Evolutionary conservation across 2,113 vertebrate species (phyloP).

Genomic region (Proteles cristata): DNA sequence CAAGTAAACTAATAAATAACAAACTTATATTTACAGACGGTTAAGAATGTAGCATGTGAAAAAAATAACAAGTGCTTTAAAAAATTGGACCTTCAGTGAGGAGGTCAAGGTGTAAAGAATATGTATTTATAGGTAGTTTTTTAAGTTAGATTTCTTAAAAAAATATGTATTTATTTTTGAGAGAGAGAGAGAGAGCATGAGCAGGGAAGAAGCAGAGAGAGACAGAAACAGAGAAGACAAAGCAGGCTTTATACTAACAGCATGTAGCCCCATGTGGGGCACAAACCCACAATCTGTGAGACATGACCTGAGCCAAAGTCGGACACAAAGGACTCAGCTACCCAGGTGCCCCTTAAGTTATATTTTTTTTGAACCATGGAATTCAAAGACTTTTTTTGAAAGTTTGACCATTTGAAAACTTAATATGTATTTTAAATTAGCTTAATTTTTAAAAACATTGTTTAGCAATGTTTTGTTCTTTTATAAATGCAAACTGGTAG

Average conservation of each 20-base stretch:
- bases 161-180: too few species aligned
- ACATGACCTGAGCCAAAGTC: neutral
- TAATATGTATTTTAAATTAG: neutral
- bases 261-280: too few species aligned
- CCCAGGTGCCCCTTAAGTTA: neutral
- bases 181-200: too few species aligned
- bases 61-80: neutral
- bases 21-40: neutral
- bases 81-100: neutral
- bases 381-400: constrained; percentile 11
- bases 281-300: too few species aligned
- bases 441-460: neutral
- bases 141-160: neutral
- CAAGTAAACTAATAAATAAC: neutral
- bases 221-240: too few species aligned
- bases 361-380: neutral
- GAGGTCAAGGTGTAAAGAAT: neutral
- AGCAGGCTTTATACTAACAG: too few species aligned
- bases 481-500: neutral
- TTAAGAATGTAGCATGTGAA: neutral
- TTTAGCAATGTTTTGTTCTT: neutral
- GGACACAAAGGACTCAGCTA: too few species aligned
- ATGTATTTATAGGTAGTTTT: neutral
- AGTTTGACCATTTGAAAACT: neutral
- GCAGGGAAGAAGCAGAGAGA: too few species aligned